Evolutionary conservation across 1,140 invertebrate genomes (phyloP).

Genomic region (Drosophila nigrodunni): DNA sequence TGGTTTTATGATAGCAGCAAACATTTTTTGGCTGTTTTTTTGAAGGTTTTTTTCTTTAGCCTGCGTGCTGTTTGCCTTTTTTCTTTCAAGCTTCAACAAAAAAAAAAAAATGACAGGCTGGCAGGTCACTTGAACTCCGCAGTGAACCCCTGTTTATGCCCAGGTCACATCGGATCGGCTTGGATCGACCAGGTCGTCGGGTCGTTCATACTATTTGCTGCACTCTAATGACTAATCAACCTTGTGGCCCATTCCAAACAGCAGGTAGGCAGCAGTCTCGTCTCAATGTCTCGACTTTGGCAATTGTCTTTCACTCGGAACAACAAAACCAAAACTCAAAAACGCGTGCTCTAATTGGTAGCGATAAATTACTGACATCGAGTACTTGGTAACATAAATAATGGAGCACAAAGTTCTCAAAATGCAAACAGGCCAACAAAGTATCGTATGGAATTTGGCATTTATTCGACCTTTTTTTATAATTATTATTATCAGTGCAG

Average conservation of each 20-base stretch:
- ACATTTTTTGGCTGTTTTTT: constrained; percentile 55
- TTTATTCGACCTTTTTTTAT: constrained; percentile 58
- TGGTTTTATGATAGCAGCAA: constrained; percentile 74
- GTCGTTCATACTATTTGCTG: constrained; percentile 27
- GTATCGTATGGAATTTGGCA: constrained; percentile 29
- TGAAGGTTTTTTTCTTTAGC: constrained; percentile 11
- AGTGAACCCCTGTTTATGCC: constrained; percentile 28
- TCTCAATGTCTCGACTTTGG: constrained; percentile 33
- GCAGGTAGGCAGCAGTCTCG: constrained; percentile 57
- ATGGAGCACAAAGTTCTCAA: background rate
- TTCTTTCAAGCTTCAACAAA: constrained; percentile 18
- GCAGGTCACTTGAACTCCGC: constrained; percentile 62
- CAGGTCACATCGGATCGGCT: background rate
- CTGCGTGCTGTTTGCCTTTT: constrained; percentile 44
- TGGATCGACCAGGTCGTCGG: constrained; percentile 6
- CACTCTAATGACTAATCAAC: constrained; percentile 76
- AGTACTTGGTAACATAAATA: constrained; percentile 19
- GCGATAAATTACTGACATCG: constrained; percentile 50
- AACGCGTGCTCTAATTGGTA: constrained; percentile 67
- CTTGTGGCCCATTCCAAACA: constrained; percentile 41
- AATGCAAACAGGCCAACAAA: constrained; percentile 20
- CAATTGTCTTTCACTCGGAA: constrained; percentile 23
- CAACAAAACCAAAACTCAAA: constrained; percentile 4
- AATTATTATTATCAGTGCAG: constrained; percentile 1
- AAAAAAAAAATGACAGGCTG: constrained; percentile 59